Evolutionary conservation across 2,888 invertebrate species (phyloP), one percentile per base, ranked within the genome.

Genomic region (Diaphora mendica): DNA sequence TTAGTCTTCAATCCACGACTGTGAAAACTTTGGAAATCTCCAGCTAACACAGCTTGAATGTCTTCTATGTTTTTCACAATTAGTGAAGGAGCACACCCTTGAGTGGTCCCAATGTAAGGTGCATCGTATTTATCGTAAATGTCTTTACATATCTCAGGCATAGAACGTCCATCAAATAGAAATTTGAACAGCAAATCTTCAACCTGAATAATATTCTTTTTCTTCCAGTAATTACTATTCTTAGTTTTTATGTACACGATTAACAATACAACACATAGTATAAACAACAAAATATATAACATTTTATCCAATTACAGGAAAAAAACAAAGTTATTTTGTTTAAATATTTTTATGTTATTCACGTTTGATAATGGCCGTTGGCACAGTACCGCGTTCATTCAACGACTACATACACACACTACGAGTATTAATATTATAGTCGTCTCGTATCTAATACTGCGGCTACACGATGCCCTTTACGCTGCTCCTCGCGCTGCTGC

Each of bases 11-110:
- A 83, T 7, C 93, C 94, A 11, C 93, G 89, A 33, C 84, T 87
- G 71, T 90, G 79, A 72, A 94, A 94, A 71, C 86, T 91, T 79
- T 90, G 89, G 48, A 92, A 92, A 66, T 93, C 91, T 71, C 87
- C 81, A 35, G 88, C 83, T 9, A 93, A 72, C 3, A 94, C 90
- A 2, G 89, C 83, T 83, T 92, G 88, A 15, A 94, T 79, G 71
- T 92, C 91, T 65, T 91, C 87, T 23, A 89, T 77, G n/a, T 90
- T 85, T 74, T 87, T 90, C 3, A 94, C 17, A 2, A 94, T 74
- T 0, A 94, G 76, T 0, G 87, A 86, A 3, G 91, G 92, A 69
- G 83, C 82, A 0, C 76, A 74, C 30, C 90, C 92, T 3, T 83
- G 55, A 23, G 85, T 87, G 3, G 87, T 79, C 0, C 93, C 93